A percentile compares a stretch with the other conserved stretches of the same genome.
These are phyloP conservation scores for Entomobrya proxima DNA, from an alignment of 2,888 invertebrate genomes.

Conservation along the genomic window DNA sequence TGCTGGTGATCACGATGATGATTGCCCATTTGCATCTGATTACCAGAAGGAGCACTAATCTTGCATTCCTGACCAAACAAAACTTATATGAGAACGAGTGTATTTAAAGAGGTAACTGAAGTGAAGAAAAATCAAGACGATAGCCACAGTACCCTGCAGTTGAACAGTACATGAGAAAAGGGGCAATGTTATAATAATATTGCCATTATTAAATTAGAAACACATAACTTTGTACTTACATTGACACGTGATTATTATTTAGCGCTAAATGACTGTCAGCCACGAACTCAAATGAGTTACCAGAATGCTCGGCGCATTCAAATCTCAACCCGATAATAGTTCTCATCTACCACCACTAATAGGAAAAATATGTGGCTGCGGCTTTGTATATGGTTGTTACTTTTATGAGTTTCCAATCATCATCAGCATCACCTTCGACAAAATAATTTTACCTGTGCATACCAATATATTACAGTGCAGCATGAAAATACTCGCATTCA, in stretches of 20 bases:
- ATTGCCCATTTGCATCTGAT: constrained; percentile 34
- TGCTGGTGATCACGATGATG: constrained; percentile 18
- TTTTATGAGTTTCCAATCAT: constrained; percentile 39
- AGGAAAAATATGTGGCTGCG: not conserved
- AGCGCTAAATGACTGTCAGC: constrained; percentile 53
- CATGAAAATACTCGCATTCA: not conserved
- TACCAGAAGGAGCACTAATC: not conserved
- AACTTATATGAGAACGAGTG: too few relatives aligned
- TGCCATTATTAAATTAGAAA: constrained; percentile 25
- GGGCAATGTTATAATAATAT: not conserved
- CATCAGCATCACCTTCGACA: constrained; percentile 6
- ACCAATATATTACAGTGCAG: not conserved
- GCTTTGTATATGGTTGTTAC: not conserved
- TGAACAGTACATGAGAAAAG: not conserved
- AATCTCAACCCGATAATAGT: constrained; percentile 18
- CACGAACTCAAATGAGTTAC: not conserved
- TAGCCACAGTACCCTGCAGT: too few relatives aligned
- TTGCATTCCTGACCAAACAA: too few relatives aligned
- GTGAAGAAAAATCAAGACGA: too few relatives aligned
- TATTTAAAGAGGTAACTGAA: too few relatives aligned
- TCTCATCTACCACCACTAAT: not conserved
- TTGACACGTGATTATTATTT: constrained; percentile 44
- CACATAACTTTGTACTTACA: constrained; percentile 7
- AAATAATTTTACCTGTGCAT: not conserved
- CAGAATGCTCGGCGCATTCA: constrained; percentile 2